These are phyloP conservation scores for Chymomyza fuscimana DNA, from an alignment of 2,888 invertebrate genomes.

Conservation along the genomic window DNA sequence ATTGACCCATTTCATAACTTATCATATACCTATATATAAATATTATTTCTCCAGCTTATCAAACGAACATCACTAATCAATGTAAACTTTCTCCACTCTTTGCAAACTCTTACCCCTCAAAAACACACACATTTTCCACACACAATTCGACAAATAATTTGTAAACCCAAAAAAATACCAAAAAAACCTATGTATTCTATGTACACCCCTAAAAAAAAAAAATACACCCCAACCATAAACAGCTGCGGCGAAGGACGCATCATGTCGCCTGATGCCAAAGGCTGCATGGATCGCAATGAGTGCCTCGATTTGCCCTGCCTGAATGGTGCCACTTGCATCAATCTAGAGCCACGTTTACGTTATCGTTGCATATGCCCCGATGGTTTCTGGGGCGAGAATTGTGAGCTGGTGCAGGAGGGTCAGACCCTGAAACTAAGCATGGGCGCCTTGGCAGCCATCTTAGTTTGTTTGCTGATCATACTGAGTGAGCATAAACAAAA, in stretches of 20 bases:
- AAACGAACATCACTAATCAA: slow-evolving; percentile 2
- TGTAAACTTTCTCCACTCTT: slow-evolving; percentile 4
- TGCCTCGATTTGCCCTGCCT: slow-evolving; percentile 96
- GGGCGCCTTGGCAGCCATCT: slow-evolving; percentile 97
- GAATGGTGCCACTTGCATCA: slow-evolving; percentile 95
- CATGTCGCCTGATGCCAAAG: slow-evolving; percentile 93
- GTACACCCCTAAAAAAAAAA: not conserved
- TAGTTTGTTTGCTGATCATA: slow-evolving; percentile 97
- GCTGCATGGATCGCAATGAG: slow-evolving; percentile 97
- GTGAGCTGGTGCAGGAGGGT: slow-evolving; percentile 95
- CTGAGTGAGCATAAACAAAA: slow-evolving; percentile 88
- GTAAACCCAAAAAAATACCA: not conserved
- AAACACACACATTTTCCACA: not conserved
- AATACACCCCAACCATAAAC: slow-evolving; percentile 3
- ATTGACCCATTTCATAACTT: not conserved
- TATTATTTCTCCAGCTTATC: not conserved
- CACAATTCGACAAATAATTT: not conserved
- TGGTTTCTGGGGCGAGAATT: slow-evolving; percentile 96
- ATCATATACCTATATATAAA: not conserved
- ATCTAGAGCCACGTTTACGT: slow-evolving; percentile 92
- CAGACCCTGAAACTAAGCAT: slow-evolving; percentile 97
- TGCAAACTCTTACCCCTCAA: not conserved
- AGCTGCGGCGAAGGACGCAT: slow-evolving; percentile 97
- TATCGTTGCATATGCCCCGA: slow-evolving; percentile 94
- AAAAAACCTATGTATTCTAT: not conserved